Evolutionary conservation across 1,140 invertebrate species (phyloP).

Genomic region (Melitaea cinxia): DNA sequence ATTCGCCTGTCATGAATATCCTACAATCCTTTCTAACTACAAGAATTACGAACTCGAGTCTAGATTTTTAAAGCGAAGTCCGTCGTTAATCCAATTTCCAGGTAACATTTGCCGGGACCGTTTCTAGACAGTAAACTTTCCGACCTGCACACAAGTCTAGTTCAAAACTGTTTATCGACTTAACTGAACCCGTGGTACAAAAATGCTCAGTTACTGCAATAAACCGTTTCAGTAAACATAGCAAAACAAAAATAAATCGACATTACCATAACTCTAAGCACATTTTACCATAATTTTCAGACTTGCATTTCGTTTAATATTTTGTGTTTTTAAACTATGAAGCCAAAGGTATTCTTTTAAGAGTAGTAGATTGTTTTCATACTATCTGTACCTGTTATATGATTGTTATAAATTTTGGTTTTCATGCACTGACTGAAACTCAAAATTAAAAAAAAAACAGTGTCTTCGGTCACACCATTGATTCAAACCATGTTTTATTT

Average conservation of each 20-base stretch:
- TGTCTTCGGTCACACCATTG: too few species aligned
- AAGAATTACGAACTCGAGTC: conserved; percentile 5
- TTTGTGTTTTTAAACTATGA: neutral
- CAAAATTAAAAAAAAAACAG: too few species aligned
- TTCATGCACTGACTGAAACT: too few species aligned
- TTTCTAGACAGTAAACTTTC: conserved; percentile 8
- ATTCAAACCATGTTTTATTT: too few species aligned
- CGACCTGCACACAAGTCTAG: neutral
- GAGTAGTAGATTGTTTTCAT: neutral
- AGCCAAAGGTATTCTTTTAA: neutral
- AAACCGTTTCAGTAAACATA: conserved; percentile 13
- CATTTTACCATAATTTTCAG: neutral
- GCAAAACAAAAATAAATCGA: neutral
- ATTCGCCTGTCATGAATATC: neutral
- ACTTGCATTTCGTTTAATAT: neutral
- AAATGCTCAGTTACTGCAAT: conserved; percentile 11
- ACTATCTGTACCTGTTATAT: too few species aligned
- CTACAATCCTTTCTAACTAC: neutral
- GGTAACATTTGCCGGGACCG: conserved; percentile 9
- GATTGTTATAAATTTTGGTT: too few species aligned
- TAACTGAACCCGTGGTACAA: conserved; percentile 6
- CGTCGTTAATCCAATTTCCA: conserved; percentile 17
- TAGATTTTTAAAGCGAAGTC: conserved; percentile 8
- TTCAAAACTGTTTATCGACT: conserved; percentile 16
- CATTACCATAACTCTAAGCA: conserved; percentile 5